Base-by-base conservation (phyloP, 1,140 invertebrate species). In the Trachymyrmex cornetzi region DNA sequence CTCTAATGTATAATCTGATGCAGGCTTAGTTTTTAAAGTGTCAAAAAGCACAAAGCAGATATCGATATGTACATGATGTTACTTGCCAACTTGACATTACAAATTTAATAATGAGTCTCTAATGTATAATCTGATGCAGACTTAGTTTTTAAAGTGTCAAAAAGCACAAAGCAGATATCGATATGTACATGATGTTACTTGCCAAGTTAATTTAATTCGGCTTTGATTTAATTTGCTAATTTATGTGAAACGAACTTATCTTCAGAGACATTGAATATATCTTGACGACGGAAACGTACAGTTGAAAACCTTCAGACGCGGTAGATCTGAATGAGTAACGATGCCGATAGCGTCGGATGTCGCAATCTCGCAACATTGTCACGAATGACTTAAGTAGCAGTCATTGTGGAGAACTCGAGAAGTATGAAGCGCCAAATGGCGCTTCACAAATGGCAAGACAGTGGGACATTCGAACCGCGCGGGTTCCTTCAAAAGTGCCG, bases 401-500 rank as follows among this genome's bases (percentile, higher is more conserved):
- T 71, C 66, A 81, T 81, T 81, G 66, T 7, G 34, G 6, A 44
- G 79, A 59, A 55, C 64, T 71, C 50, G 69, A 75, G 69, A 84
- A 61, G 55, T 57, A n/a, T 30, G 79, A 72, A 48, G 57, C 69
- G 38, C 19, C 80, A 44, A 85, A 53, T 53, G 38, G 75, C 24
- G 75, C 44, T 75, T 84, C 24, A 61, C 38, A 61, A 82, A 82
- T 3, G 55, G 67, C 50, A 57, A 72, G 66, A 44, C 66, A 16
- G 53, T 61, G 34, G 16, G 80, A 72, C 38, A 30, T 44, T 22
- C 50, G 55, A 61, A 81, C 16, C 53, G 77, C 48, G 63, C 48
- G 63, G 88, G 44, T 80, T 88, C 63, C 61, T 82, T 67, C 61
- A 84, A 91, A 66, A 88, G 85, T 87, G 75, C 67, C 77, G 84